Evolutionary conservation across 2,797 vertebrate genomes (phyloP).

Genomic region (Melanitta fusca): DNA sequence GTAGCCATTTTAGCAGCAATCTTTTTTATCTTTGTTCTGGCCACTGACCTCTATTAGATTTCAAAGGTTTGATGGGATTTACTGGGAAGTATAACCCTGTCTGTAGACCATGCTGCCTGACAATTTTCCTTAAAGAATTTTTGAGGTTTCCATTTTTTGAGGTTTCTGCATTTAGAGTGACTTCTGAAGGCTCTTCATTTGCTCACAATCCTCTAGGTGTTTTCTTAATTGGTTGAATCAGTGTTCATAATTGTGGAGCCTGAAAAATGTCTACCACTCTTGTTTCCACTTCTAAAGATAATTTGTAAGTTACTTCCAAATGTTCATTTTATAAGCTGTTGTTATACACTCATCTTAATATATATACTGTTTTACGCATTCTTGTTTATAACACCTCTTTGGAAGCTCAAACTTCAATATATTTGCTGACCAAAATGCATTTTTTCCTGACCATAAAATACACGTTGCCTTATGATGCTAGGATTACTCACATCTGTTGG

Average conservation of each 20-base stretch:
- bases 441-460: conserved; percentile 3
- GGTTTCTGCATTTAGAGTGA: conserved; percentile 34
- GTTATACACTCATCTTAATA: background rate
- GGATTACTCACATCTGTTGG: background rate
- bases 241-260: conserved; percentile 52
- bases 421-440: background rate
- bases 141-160: background rate
- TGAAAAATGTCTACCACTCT: conserved; percentile 70
- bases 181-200: conserved; percentile 32
- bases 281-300: conserved; percentile 46
- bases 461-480: background rate
- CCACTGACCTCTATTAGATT: background rate
- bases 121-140: background rate
- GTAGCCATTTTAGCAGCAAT: background rate
- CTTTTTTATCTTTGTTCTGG: background rate
- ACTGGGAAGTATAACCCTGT: background rate
- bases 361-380: background rate
- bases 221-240: conserved; percentile 58
- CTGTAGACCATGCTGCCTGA: background rate
- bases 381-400: background rate
- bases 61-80: background rate
- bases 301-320: conserved; percentile 68
- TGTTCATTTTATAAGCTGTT: conserved; percentile 49
- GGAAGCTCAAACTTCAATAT: background rate
- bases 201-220: conserved; percentile 31